Evolutionary conservation across 2,888 invertebrate species (phyloP).

Genomic region (Philereme vetulata): DNA sequence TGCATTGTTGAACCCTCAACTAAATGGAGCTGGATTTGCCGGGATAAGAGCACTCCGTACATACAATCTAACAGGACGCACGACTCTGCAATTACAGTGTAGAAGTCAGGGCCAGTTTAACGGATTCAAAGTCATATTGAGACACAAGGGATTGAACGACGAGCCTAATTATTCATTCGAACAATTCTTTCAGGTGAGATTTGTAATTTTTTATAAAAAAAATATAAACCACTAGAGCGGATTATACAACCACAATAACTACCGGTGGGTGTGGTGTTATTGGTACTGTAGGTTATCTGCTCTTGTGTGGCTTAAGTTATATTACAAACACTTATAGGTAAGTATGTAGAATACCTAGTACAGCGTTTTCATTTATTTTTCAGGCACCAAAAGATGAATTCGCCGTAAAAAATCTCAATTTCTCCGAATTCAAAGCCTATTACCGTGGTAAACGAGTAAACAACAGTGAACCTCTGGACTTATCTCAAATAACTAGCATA

Average conservation of each 20-base stretch:
- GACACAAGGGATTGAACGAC: constrained; percentile 82
- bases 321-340: no score
- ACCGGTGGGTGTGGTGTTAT: background rate
- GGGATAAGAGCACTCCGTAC: constrained; percentile 80
- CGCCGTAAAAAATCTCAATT: constrained; percentile 76
- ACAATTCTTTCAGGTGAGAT: constrained; percentile 80
- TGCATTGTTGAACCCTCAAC: constrained; percentile 86
- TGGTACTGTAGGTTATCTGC: no score
- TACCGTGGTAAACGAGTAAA: constrained; percentile 84
- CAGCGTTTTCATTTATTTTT: constrained; percentile 37
- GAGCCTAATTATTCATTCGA: constrained; percentile 85
- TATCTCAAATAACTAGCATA: constrained; percentile 82
- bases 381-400: constrained; percentile 83
- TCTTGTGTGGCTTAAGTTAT: no score
- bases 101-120: constrained; percentile 84
- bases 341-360: no score
- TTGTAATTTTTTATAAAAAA: background rate
- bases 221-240: no score
- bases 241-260: no score
- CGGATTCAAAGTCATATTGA: constrained; percentile 84
- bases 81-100: constrained; percentile 78
- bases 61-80: constrained; percentile 77
- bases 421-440: constrained; percentile 85
- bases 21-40: constrained; percentile 87
- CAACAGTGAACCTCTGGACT: constrained; percentile 82